Evolutionary conservation across 2,797 vertebrate species (phyloP), one percentile per base, ranked within the genome.

Genomic region (Cyclura pinguis): DNA sequence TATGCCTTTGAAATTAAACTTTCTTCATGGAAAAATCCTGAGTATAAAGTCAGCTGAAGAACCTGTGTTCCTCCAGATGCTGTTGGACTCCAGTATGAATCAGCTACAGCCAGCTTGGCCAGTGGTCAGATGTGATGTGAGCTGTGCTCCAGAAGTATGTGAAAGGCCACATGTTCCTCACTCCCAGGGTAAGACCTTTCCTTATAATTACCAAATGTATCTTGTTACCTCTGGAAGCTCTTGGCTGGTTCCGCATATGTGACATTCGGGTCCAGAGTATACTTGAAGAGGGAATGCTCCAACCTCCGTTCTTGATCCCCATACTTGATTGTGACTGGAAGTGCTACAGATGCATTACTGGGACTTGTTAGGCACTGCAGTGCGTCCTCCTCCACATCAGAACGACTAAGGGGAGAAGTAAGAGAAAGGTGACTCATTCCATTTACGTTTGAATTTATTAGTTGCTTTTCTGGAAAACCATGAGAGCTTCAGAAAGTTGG

Each of bases 261-360:
- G 96, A 99, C 94, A 90, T 98, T 99, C 67, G 99, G 99, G 96
- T 99, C 97, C 55, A 97, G 92, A 2, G 98, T 99, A 85, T 99
- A 99, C 92, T 91, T 96, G 94, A 99, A 99, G 85, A 94, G 87
- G 2, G 96, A 87, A 3, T 96, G 92, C 74, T 97, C 97, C 88
- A 98, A 96, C 88, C 96, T 97, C 90, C 98, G 97, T 92, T 97
- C 97, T 84, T 96, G 97, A 91, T 94, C 94, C 72, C 98, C 98
- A 0, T 99, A 99, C 94, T 96, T 98, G 92, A 99, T 94, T 0
- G 98, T 98, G 93, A 99, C 96, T 0, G 94, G 97, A 18, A 98
- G 97, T 1, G 97, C 96, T 67, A 98, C 94, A 0, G 98, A 98
- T 72, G 76, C 90, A 0, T 98, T 98, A 91, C 98, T 98, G 84